Evolutionary conservation across 2,113 vertebrate species (phyloP), one percentile per base, ranked within the genome.

Genomic region (Mesitornis unicolor): DNA sequence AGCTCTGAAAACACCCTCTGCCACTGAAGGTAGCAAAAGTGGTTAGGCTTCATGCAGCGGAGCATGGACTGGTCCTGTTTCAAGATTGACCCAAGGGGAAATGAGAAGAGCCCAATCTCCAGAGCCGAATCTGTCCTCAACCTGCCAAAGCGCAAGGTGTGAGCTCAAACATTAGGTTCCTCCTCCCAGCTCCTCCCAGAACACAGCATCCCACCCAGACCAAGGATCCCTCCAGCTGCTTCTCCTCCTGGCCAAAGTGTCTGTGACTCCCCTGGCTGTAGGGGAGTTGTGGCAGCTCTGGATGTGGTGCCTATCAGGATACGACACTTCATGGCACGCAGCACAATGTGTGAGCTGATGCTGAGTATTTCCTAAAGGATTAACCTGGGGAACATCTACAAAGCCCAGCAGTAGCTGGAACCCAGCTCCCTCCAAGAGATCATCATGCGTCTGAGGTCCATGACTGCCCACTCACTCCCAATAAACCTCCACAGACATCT

Each of bases 251-350:
- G 22, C 28, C 47, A 31, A 43, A 31, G 25, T 68, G 21, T 35
- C 47, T 38, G 35, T 64, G 76, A 47, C 15, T 36, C 17, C 15
- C 50, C 9, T 36, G 69, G 57, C 16, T n/a, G 31, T 11, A 25
- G 11, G 28, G 14, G 6, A 81, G 57, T 56, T 8, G 22, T 42
- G 56, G 31, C 31, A 75, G 38, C 35, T 70, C 50, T n/a, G 35
- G 35, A 40, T 38, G 29, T 0, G 1, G 50, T 75, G 16, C 42
- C n/a, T 68, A 7, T 7, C 0, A 2, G 54, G 73, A 56, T 16
- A 51, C 9, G 42, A 68, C 18, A 16, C 38, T 40, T 69, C 5
- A 51, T 45, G 78, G n/a, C 42, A 24, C 4, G 36, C 3, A 71
- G 35, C 26, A 67, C 24, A 63, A 35, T 53, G 21, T 48, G 13